Conservation (phyloP, 2,797 vertebrate species). For the Pangasius djambal region DNA sequence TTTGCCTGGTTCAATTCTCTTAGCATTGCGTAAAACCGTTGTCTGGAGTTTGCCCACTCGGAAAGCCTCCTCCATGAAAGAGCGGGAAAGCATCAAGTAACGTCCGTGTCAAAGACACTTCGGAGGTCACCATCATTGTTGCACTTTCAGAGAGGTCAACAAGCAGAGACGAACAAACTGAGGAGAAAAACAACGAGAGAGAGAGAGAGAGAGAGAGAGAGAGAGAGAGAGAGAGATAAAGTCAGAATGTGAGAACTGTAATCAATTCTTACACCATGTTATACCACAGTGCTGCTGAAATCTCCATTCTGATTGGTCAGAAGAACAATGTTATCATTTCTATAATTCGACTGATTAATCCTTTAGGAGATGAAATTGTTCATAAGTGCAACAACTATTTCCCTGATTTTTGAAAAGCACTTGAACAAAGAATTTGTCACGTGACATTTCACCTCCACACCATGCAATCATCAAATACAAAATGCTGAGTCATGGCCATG, state of each 20-base stretch:
- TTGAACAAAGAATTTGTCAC: background rate
- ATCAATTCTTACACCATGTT: background rate
- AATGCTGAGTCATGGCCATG: background rate
- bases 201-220: background rate
- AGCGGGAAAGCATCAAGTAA: conserved; percentile 56
- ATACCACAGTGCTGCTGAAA: background rate
- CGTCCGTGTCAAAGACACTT: conserved; percentile 60
- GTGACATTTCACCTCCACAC: background rate
- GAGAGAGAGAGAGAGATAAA: background rate
- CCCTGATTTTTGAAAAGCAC: background rate
- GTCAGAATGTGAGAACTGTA: background rate
- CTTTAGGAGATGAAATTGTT: background rate
- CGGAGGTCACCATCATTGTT: conserved; percentile 63
- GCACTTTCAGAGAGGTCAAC: conserved; percentile 53
- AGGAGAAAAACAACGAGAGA: background rate
- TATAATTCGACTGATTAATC: background rate
- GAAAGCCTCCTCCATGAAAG: conserved; percentile 46
- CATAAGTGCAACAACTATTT: background rate
- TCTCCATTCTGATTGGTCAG: background rate
- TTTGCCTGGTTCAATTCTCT: background rate
- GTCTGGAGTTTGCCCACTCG: conserved; percentile 38
- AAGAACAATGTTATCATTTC: background rate
- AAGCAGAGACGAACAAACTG: conserved; percentile 56
- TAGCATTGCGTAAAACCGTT: conserved; percentile 4
- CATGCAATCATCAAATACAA: too few species aligned